Conservation (phyloP, 2,797 vertebrate species). For the Danio jaintianensis region DNA sequence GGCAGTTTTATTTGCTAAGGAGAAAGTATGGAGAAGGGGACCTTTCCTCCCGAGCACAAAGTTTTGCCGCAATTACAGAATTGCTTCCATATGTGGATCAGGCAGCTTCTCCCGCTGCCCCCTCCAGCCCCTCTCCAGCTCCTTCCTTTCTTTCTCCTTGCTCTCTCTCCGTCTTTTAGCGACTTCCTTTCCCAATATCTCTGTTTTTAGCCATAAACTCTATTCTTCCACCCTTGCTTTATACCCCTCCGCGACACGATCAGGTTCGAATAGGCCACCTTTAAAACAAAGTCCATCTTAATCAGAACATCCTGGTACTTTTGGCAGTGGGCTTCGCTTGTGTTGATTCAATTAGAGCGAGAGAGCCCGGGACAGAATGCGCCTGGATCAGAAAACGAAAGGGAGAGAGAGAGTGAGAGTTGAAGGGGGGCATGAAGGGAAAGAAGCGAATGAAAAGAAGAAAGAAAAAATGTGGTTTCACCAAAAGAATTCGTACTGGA, state of each 20-base stretch:
- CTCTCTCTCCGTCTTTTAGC: constrained; percentile 64
- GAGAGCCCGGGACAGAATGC: constrained; percentile 48
- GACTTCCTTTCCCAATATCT: constrained; percentile 47
- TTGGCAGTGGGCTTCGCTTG: constrained; percentile 71
- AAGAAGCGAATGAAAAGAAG: constrained; percentile 70
- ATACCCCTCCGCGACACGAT: constrained; percentile 60
- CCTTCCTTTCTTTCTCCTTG: constrained; percentile 39
- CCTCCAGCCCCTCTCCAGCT: constrained; percentile 63
- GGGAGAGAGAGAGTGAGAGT: constrained; percentile 15
- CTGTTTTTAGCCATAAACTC: constrained; percentile 58
- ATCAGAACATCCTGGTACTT: constrained; percentile 83
- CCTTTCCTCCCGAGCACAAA: constrained; percentile 84
- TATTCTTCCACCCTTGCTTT: constrained; percentile 36
- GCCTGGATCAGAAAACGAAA: constrained; percentile 38
- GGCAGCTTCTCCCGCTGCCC: constrained; percentile 78
- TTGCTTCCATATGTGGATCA: constrained; percentile 87
- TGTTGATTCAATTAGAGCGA: constrained; percentile 76
- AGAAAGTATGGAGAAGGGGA: constrained; percentile 80
- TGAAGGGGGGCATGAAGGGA: constrained; percentile 56
- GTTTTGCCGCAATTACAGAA: constrained; percentile 87
- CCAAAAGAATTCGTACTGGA: constrained; percentile 66
- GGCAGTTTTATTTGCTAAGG: constrained; percentile 73
- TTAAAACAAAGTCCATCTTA: constrained; percentile 81
- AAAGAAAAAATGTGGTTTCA: constrained; percentile 68
- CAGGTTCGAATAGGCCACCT: constrained; percentile 71